Base-by-base conservation (phyloP, 2,888 invertebrate genomes). In the Achlya flavicornis region DNA sequence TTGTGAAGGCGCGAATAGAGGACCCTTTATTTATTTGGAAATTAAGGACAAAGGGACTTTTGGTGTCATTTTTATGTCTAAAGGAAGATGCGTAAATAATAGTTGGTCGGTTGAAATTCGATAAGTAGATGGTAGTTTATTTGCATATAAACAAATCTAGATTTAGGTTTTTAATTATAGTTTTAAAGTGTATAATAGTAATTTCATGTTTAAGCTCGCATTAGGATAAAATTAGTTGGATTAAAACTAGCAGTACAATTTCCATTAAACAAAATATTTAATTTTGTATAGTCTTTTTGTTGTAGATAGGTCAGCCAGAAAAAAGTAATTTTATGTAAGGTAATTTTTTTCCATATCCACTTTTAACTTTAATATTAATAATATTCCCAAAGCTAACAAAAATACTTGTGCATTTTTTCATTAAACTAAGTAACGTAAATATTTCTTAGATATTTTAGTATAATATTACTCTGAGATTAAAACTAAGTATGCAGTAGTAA, bases 1-100 rank as follows among this genome's bases (percentile, higher is more conserved):
- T 86, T 83, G 75, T 69, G 70, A 77, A 71, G 75, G 63, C 70
- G 66, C 76, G 77, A 80, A 79, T 73, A 64, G 75, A 60, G 64
- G 69, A 66, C 19, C 46, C 60, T 58, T 26, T 57, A 32, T 63
- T 63, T 38, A 57, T 26, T 58, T 43, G 58, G 10, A 16, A 38
- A 41, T 57, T 14, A 41, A 46, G 57, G 14, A 43, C 26, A 48
- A 46, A 46, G 53, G 19, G 53, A 53, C 19, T 53, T 48, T 53
- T 19, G 53, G 53, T 16, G 48, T 16, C 48, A 48, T 48, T 48
- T n/a, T 46, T n/a, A 46, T 4, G 46, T n/a, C 11, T 7, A 14
- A 16, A 16, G 48, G 16, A 16, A 16, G 8, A 35, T 35, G 46
- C 46, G 46, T n/a, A n/a, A 35, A 35, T 35, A 35, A 35, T 6